These are phyloP conservation scores for Trachelus tabidus DNA, from an alignment of 2,888 invertebrate genomes.

Conservation along the genomic window DNA sequence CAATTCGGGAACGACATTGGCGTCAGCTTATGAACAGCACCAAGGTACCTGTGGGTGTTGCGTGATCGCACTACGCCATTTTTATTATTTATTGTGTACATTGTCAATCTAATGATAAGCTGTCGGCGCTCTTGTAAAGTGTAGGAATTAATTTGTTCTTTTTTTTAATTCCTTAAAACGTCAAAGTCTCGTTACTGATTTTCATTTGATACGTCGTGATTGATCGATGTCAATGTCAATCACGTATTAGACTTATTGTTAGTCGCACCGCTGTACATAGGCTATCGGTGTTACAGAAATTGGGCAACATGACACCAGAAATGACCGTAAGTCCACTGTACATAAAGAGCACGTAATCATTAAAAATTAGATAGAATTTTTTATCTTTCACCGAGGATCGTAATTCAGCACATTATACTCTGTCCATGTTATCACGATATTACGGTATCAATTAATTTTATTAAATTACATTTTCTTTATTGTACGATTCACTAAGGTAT, in stretches of 20 bases:
- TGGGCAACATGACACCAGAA: slow-evolving; percentile 66
- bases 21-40: slow-evolving; percentile 96
- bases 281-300: slow-evolving; percentile 65
- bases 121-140: no score
- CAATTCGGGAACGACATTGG: slow-evolving; percentile 97
- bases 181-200: neutral
- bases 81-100: no score
- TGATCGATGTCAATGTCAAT: slow-evolving; percentile 9
- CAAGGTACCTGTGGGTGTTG: slow-evolving; percentile 74
- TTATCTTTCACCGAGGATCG: no score
- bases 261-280: slow-evolving; percentile 65
- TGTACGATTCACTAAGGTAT: no score
- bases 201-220: slow-evolving; percentile 5
- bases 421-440: no score
- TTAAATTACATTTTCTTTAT: no score
- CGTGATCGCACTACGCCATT: neutral
- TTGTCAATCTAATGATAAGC: no score
- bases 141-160: no score
- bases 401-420: no score
- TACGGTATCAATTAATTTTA: no score
- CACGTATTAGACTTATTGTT: slow-evolving; percentile 28
- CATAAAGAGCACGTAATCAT: slow-evolving; percentile 46
- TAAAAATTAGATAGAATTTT: no score
- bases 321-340: slow-evolving; percentile 67
- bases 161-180: no score